Percentiles rank a stretch among this genome's conserved stretches.
Conservation (phyloP, 2,888 invertebrate species). For the Chydorus sphaericus region DNA sequence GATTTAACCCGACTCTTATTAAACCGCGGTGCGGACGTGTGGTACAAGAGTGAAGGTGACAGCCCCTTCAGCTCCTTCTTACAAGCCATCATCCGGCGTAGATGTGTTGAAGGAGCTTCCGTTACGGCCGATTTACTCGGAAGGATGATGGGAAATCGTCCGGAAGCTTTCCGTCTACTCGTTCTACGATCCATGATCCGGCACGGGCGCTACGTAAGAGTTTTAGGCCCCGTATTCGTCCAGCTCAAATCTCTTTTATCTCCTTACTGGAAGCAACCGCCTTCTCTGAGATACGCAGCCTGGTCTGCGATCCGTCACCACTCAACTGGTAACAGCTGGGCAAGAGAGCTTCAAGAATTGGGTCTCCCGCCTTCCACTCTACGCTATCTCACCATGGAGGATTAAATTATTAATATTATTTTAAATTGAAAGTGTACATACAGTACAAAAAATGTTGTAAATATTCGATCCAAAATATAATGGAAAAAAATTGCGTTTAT, state of each 20-base stretch:
- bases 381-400: slow-evolving; percentile 19
- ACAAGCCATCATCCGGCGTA: slow-evolving; percentile 23
- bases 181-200: slow-evolving; percentile 26
- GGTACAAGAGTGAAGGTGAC: slow-evolving; percentile 18
- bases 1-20: slow-evolving; percentile 24
- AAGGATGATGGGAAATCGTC: slow-evolving; percentile 24
- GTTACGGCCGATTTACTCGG: slow-evolving; percentile 22
- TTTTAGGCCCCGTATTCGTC: slow-evolving; percentile 25
- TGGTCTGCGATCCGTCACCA: slow-evolving; percentile 11
- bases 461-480: slow-evolving; percentile 1
- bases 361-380: slow-evolving; percentile 18
- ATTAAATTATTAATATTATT: slow-evolving; percentile 5
- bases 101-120: slow-evolving; percentile 21
- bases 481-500: neutral
- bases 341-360: slow-evolving; percentile 14
- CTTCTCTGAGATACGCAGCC: slow-evolving; percentile 19
- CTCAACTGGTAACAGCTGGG: slow-evolving; percentile 12
- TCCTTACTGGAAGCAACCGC: slow-evolving; percentile 24
- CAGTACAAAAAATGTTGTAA: neutral
- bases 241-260: slow-evolving; percentile 24
- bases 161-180: slow-evolving; percentile 23
- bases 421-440: neutral
- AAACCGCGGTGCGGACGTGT: slow-evolving; percentile 25
- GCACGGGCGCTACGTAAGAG: slow-evolving; percentile 24
- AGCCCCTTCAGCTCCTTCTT: slow-evolving; percentile 25